Evolutionary conservation across 53 echinoderm and acorn worm species (phyloP), one percentile per base, ranked within the genome.

Genomic region (Pentamera pediparva): DNA sequence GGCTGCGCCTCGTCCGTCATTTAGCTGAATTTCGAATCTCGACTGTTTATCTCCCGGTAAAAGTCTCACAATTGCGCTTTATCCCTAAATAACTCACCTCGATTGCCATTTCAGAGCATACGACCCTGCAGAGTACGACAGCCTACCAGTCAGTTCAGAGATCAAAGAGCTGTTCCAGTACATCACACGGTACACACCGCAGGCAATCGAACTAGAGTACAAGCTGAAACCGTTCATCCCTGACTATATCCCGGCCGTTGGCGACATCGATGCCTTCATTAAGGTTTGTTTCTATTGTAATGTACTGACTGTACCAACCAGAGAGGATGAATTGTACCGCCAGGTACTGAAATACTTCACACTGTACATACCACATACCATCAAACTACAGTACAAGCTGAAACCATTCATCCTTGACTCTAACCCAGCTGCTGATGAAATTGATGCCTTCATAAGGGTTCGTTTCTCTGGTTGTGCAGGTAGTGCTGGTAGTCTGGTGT

Each of bases 361-460:
- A 20, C 73, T 91, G 22, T 98, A 98, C 81, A 98, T 91, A 24
- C 91, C 98, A 8, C 91, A 91, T 65, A 80, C 98, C 32, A 92
- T 98, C 0, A 91, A 98, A 32, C 65, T 98, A 28, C 91, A 91
- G 17, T 83, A 88, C 57, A 98, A 98, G 50, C 62, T 98, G 56
- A 98, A 91, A 65, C 98, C 98, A 0, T 98, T 98, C 61, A 98
- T 91, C 39, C 98, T 91, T 1, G 98, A 91, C 39, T 98, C 87
- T 70, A 98, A 91, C 32, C 98, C 98, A 1, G 91, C 98, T 41
- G 91, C 91, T 1, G 98, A 91, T 26, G 98, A 98, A 54, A 98
- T 98, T 18, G 98, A 98, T 84, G 98, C 98, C 33, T 98, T 98
- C 65, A 98, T 98, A 59, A 98, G 91, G 89, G 98, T 98, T n/a